Percentiles rank a stretch among this genome's conserved stretches.
Conservation (phyloP, 2,888 invertebrate species). For the Tribolium freemani region DNA sequence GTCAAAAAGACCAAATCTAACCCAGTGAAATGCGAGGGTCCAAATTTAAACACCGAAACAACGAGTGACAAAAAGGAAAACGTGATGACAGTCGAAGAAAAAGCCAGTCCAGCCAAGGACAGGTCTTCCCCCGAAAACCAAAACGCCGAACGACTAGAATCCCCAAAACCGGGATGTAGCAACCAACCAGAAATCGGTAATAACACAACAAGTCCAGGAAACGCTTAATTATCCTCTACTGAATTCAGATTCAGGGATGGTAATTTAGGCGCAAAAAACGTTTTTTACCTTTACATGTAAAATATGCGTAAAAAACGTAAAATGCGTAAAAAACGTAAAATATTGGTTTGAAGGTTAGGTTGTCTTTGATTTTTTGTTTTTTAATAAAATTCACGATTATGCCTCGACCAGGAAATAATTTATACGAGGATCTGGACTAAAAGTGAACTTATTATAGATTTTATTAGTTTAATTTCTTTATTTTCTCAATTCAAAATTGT, state of each 20-base stretch:
- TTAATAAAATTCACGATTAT: too few relatives aligned
- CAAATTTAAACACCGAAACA: slow-evolving; percentile 45
- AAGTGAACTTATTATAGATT: too few relatives aligned
- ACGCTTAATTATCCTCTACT: not conserved
- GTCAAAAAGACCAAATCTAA: slow-evolving; percentile 62
- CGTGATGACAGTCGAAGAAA: slow-evolving; percentile 61
- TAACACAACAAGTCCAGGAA: not conserved
- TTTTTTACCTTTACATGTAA: too few relatives aligned
- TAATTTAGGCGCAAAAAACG: too few relatives aligned
- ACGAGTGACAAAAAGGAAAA: slow-evolving; percentile 52
- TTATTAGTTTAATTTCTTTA: too few relatives aligned
- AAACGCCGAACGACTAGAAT: slow-evolving; percentile 57
- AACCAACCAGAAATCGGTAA: slow-evolving; percentile 64
- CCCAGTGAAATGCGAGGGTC: slow-evolving; percentile 56
- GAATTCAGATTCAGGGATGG: slow-evolving; percentile 57
- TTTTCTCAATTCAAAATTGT: too few relatives aligned
- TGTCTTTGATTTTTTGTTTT: too few relatives aligned
- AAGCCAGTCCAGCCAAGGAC: slow-evolving; percentile 58
- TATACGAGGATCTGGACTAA: too few relatives aligned
- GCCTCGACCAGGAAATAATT: too few relatives aligned
- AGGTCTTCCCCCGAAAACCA: slow-evolving; percentile 59
- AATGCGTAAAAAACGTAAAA: too few relatives aligned
- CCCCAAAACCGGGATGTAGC: slow-evolving; percentile 65
- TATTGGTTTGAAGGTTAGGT: too few relatives aligned
- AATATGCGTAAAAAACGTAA: too few relatives aligned